Percentiles rank a stretch among this genome's conserved stretches.
Evolutionary conservation across 2,113 vertebrate species (phyloP).

Genomic region (Cyprichromis sp.): DNA sequence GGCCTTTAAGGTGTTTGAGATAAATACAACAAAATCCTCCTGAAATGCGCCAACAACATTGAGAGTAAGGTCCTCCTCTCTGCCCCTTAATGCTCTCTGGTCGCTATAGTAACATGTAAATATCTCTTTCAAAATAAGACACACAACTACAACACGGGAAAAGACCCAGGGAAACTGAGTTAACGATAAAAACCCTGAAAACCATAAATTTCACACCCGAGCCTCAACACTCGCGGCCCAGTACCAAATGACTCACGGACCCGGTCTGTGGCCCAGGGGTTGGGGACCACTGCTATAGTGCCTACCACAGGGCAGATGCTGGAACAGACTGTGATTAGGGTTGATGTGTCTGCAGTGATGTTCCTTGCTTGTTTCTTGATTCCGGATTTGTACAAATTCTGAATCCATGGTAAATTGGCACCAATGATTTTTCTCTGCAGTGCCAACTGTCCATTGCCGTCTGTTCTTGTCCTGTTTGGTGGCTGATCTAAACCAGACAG

Average conservation of each 20-base stretch:
- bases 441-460: background rate
- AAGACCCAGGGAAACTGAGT: background rate
- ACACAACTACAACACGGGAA: background rate
- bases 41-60: background rate
- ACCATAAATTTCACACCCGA: background rate
- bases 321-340: background rate
- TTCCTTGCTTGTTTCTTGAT: background rate
- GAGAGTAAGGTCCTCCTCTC: background rate
- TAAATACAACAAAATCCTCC: background rate
- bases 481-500: background rate
- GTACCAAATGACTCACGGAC: background rate
- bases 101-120: background rate
- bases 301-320: background rate
- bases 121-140: background rate
- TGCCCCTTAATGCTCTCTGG: background rate
- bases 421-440: background rate
- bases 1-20: background rate
- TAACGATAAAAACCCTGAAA: background rate
- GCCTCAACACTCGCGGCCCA: background rate
- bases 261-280: background rate
- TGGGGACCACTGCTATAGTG: background rate
- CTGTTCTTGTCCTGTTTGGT: background rate
- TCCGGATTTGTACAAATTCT: background rate
- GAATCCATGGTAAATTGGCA: background rate
- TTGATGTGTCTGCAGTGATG: background rate